A percentile compares a stretch with the other conserved stretches of the same genome.
These are phyloP conservation scores for Isurus oxyrinchus DNA, from an alignment of 2,113 vertebrate genomes.

Conservation along the genomic window DNA sequence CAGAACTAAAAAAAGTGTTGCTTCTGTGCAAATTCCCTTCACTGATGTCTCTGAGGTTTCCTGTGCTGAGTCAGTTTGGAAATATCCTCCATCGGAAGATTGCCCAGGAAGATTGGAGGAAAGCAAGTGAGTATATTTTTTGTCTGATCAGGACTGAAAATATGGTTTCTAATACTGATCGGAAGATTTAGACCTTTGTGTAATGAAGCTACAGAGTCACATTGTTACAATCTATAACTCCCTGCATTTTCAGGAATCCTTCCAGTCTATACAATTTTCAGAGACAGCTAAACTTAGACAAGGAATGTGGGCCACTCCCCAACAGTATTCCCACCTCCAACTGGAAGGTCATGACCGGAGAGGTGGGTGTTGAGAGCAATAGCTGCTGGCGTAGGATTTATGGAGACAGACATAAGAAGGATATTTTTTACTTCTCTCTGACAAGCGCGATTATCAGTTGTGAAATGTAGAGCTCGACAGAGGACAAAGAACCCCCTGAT, in stretches of 20 bases:
- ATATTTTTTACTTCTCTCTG: not conserved
- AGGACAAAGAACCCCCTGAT: not conserved
- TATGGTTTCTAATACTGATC: no score
- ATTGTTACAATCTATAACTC: not conserved
- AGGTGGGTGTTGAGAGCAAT: not conserved
- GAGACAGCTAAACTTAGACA: not conserved
- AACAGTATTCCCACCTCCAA: not conserved
- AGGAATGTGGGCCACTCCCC: no score
- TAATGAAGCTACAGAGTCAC: not conserved
- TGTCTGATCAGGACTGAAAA: no score
- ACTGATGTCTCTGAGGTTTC: no score
- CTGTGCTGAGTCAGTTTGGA: no score
- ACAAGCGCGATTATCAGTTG: not conserved
- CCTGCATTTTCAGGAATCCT: not conserved
- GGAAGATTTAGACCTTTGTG: not conserved
- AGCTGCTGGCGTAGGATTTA: not conserved
- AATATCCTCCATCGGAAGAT: no score
- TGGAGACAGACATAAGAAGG: not conserved
- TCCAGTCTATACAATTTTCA: not conserved
- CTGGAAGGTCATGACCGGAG: not conserved
- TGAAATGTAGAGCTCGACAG: not conserved
- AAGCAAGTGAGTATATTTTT: no score
- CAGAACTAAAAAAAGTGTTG: no score
- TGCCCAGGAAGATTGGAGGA: no score
- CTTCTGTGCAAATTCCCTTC: no score